These are phyloP conservation scores for Caenorhabditis brenneri DNA, from an alignment of 1,140 invertebrate genomes.

Conservation along the genomic window DNA sequence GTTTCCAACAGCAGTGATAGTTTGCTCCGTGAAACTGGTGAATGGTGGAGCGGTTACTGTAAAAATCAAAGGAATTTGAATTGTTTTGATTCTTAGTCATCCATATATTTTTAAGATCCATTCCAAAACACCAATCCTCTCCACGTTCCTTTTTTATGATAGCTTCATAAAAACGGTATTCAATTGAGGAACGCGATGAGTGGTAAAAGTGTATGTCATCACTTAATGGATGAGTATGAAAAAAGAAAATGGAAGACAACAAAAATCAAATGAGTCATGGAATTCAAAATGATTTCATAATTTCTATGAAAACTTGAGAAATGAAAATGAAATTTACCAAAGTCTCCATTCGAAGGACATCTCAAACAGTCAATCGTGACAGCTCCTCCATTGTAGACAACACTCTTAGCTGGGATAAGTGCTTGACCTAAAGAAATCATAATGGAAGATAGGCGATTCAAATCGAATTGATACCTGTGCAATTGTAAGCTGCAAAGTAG, in stretches of 20 bases:
- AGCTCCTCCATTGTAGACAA: slow-evolving; percentile 46
- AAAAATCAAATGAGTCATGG: slow-evolving; percentile 34
- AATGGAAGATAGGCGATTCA: neutral
- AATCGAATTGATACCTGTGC: neutral
- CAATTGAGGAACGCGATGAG: neutral
- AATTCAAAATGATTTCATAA: neutral
- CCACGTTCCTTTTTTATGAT: neutral
- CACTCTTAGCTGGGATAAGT: slow-evolving; percentile 31
- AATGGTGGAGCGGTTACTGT: slow-evolving; percentile 52
- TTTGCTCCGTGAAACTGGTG: slow-evolving; percentile 45
- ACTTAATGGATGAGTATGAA: neutral
- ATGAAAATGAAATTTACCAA: slow-evolving; percentile 43
- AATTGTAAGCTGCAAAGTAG: slow-evolving; percentile 57
- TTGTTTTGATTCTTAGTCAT: neutral
- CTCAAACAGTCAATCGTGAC: slow-evolving; percentile 55
- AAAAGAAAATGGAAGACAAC: neutral
- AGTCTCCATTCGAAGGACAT: slow-evolving; percentile 53
- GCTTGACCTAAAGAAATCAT: slow-evolving; percentile 38
- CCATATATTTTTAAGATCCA: neutral
- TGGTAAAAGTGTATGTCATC: neutral
- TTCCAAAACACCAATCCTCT: neutral
- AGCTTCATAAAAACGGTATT: slow-evolving; percentile 11
- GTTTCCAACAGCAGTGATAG: slow-evolving; percentile 24
- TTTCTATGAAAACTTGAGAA: neutral
- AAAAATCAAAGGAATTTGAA: neutral